Conservation (phyloP, 2,888 invertebrate genomes). For the Lumbricus terrestris region DNA sequence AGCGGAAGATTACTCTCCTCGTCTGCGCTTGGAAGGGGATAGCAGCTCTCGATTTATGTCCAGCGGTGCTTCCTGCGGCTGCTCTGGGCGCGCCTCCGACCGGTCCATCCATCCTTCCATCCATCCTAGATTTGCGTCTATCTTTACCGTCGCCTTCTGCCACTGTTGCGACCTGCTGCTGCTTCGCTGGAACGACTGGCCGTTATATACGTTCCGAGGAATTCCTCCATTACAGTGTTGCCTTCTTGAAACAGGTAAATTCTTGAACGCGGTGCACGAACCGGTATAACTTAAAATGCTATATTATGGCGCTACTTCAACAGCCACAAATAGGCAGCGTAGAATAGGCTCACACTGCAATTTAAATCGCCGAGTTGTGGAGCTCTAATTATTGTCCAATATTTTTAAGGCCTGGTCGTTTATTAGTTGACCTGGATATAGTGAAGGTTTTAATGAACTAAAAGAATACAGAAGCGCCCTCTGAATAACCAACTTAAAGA, state of each 20-base stretch:
- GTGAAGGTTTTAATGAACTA: background rate
- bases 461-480: too few species aligned
- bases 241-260: background rate
- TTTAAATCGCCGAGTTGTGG: background rate
- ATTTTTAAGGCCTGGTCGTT: background rate
- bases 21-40: background rate
- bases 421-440: background rate
- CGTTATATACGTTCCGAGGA: background rate
- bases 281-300: background rate
- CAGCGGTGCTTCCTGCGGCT: background rate
- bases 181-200: background rate
- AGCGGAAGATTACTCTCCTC: background rate
- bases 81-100: background rate
- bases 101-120: background rate
- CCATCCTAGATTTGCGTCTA: background rate
- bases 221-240: background rate
- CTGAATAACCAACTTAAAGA: too few species aligned
- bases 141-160: background rate
- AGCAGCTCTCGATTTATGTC: background rate
- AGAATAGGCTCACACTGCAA: background rate
- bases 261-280: background rate
- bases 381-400: background rate
- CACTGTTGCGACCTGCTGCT: slow-evolving; percentile 3
- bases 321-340: background rate
- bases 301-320: too few species aligned